Evolutionary conservation across 2,888 invertebrate species (phyloP), one percentile per base, ranked within the genome.

Genomic region (Dioctria rufipes): DNA sequence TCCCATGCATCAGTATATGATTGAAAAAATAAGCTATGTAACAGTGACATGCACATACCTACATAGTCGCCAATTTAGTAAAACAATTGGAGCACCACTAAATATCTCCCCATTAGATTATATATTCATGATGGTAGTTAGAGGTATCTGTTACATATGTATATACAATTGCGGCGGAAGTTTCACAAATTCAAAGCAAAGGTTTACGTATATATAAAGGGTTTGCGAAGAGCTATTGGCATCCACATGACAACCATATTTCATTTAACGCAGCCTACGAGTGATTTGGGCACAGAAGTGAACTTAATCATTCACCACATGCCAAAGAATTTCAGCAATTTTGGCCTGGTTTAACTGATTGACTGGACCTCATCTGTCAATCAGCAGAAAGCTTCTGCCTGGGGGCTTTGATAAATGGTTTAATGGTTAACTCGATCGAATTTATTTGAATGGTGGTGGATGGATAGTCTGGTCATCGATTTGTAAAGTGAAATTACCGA

Each of bases 361-460:
- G 67, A 67, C 67, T 67, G 67, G 46, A 67, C 67, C 67, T 67
- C 67, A 67, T 67, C 67, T 67, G 67, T 67, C 67, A 67, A 46
- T 67, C 67, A 67, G 43, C 46, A 8, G 49, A 46, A n/a, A 43
- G 67, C 46, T 67, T 46, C 67, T 67, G 67, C 49, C 67, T 67
- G 67, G 9, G 46, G 37, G 46, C 42, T 67, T 42, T 67, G 67
- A 67, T 67, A 67, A 67, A 67, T 67, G 46, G 46, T 46, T 46
- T 46, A 46, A 46, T 46, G 67, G 67, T 67, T 42, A 67, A 46
- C 67, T 67, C 43, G 43, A 67, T 67, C 67, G 67, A 67, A 67
- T 67, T 67, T 67, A 49, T 67, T 67, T 67, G 67, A 67, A 67
- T 46, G 67, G 46, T n/a, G 67, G 46, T 66, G 4, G 67, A 37